Base-by-base conservation (phyloP, 2,888 invertebrate genomes). In the Synanthedon andrenaeformis region DNA sequence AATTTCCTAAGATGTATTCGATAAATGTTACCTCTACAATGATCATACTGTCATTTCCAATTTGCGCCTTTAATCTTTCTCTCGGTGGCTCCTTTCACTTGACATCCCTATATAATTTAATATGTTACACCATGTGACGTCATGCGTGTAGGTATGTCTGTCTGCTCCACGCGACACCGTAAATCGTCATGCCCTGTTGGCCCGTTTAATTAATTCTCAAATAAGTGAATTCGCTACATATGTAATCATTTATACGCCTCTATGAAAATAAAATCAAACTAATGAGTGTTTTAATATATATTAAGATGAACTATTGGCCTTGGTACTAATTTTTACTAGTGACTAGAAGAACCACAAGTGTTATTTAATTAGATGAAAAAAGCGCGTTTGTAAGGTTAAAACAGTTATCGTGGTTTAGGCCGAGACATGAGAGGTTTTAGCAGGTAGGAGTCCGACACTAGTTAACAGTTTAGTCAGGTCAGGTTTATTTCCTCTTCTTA, bases 131-230 rank as follows among this genome's bases (percentile, higher is more conserved):
- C 62, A 65, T 65, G 76, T 79, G 76, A 74, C 72, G 77, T 73
- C 82, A 83, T 74, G 81, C 81, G 80, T 72, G 70, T 56, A 54
- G 74, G 76, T 69, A 75, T 72, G 73, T 72, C 73, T 71, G 73
- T 66, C 65, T 65, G 64, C 61, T 57, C 61, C 63, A 60, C 59
- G 59, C 63, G 57, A 62, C 57, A 65, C 67, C 75, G 79, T 83
- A 82, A 81, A 82, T 82, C 76, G 61, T 67, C 66, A 72, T 76
- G 83, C 79, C 80, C 82, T 72, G 85, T 82, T 85, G 82, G 69
- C 53, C 65, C 67, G 70, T 78, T 83, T 85, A 86, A 86, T 86
- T 86, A 86, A 86, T 85, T 83, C 76, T 70, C 76, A 75, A 79
- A 82, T 77, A 72, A 62, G 62, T 64, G 64, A 67, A 62, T 66